Evolutionary conservation across 2,113 vertebrate genomes (phyloP).

Genomic region (Riparia riparia): DNA sequence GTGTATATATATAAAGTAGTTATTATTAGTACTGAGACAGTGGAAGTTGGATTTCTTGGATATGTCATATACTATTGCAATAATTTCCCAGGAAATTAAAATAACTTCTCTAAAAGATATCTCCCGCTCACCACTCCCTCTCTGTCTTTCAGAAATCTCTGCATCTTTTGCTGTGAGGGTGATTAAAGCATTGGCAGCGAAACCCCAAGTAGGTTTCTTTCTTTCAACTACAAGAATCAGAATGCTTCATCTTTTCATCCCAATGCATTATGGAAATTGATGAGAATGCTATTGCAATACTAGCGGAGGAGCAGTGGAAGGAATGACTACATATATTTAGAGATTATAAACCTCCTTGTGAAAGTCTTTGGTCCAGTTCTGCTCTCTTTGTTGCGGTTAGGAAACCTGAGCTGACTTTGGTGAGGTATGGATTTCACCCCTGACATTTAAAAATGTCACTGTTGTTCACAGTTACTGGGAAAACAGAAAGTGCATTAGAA

Average conservation of each 20-base stretch:
- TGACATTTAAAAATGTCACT: constrained; percentile 53
- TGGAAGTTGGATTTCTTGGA: background rate
- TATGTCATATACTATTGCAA: background rate
- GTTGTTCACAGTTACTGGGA: background rate
- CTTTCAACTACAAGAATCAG: background rate
- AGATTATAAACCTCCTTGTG: background rate
- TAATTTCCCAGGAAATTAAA: background rate
- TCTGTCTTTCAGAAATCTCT: background rate
- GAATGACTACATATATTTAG: background rate
- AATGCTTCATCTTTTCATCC: background rate
- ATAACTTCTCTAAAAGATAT: background rate
- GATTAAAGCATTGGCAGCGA: background rate
- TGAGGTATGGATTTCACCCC: background rate
- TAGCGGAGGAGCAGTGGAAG: background rate
- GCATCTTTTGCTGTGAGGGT: rapidly evolving
- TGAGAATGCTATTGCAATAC: background rate
- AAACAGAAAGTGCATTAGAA: background rate
- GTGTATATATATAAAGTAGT: background rate
- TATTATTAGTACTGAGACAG: background rate
- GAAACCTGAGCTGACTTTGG: background rate
- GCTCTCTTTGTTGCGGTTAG: background rate
- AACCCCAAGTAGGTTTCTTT: background rate
- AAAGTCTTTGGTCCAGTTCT: background rate
- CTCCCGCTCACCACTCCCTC: background rate
- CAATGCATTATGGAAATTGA: background rate